These are phyloP conservation scores for Phocides pigmalion DNA, from an alignment of 1,140 invertebrate genomes.

Conservation along the genomic window DNA sequence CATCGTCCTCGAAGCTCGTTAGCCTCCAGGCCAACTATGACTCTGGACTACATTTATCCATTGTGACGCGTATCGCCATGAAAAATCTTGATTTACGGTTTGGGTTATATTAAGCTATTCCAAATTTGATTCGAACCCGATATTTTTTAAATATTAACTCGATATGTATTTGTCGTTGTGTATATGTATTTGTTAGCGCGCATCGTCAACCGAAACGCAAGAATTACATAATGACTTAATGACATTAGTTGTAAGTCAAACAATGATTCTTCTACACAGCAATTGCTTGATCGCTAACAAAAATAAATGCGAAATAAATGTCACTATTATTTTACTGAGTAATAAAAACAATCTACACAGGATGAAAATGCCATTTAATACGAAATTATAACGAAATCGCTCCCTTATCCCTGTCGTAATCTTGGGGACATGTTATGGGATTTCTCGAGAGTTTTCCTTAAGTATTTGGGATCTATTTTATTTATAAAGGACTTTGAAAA, in stretches of 20 bases:
- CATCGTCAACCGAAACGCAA: no score
- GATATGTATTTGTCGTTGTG: no score
- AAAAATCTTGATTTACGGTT: no score
- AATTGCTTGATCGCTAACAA: background rate
- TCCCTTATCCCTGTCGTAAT: constrained; percentile 18
- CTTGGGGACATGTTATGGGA: constrained; percentile 17
- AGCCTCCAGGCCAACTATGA: background rate
- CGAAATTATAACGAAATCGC: constrained; percentile 24
- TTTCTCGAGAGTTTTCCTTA: constrained; percentile 10
- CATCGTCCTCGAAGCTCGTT: constrained; percentile 2
- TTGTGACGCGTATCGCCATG: background rate
- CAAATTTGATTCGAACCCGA: no score
- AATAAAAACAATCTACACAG: constrained; percentile 18
- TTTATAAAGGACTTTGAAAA: background rate
- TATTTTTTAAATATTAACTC: no score
- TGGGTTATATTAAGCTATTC: no score
- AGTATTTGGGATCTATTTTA: constrained; percentile 10
- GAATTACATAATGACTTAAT: no score
- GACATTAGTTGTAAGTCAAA: no score
- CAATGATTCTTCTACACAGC: no score
- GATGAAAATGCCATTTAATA: constrained; percentile 15
- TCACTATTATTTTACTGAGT: constrained; percentile 2
- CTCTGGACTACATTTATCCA: background rate
- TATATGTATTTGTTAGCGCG: no score
- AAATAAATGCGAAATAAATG: background rate